Base-by-base conservation (phyloP, 2,113 vertebrate species). In the Oryzias melastigma region DNA sequence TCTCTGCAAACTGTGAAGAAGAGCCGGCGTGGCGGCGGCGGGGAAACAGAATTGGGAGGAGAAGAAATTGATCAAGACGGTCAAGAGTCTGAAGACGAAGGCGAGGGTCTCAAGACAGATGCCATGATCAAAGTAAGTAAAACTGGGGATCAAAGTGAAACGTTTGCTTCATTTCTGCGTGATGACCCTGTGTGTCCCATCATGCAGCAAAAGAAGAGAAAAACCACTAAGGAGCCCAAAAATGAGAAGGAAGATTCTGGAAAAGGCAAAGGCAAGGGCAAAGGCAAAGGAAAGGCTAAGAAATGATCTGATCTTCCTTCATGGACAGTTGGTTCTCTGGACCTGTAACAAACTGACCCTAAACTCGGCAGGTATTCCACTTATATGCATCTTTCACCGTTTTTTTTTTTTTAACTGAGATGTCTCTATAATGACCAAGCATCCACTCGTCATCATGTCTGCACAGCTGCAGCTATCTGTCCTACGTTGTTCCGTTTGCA, bases 121-220 rank as follows among this genome's bases (percentile, higher is more conserved):
- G 95, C 94, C 16, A 99, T 98, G 97, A 96, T 98, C 77, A 98
- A 98, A 94, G 97, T 98, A 82, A 88, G 71, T 7, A 7, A 5
- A 16, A 35, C 17, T 1, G 25, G 29, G 2, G 8, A 19, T 14
- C 3, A 6, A 24, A 0, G 19, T 10, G 40, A 5, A 14, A 22
- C 35, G 29, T 17, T 25, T 5, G 41, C 14, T 45, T 71, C 19
- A n/a, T 5, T 50, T 41, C 48, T 29, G 1, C 6, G 24, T 35
- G 1, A 4, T 53, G 5, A 63, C n/a, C 25, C 8, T 22, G 4
- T 56, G 14, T 19, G 19, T 40, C 5, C 29, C 47, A n/a, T 47
- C 45, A 66, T 65, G 59, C 77, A 94, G 93, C 93, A 94, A 82
- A 98, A 95, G 90, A 98, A 94, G 77, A 68, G 48, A 0, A 97